These are phyloP conservation scores for Trichosurus vulpecula DNA, from an alignment of 2,797 vertebrate species.

Conservation along the genomic window DNA sequence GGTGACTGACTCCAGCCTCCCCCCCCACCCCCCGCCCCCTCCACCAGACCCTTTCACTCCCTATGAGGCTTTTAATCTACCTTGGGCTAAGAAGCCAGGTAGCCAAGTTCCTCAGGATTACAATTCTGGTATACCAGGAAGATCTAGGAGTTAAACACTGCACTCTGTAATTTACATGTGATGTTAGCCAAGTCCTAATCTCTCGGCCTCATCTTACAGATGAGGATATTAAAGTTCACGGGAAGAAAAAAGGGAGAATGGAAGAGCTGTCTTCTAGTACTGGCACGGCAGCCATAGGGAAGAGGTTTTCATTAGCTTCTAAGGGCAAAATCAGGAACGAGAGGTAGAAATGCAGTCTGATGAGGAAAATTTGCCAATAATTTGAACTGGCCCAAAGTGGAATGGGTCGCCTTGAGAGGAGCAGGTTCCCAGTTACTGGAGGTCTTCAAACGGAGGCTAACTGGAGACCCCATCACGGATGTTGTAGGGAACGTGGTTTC, in stretches of 20 bases:
- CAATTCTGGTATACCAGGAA: background rate
- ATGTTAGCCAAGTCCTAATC: background rate
- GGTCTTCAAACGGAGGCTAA: background rate
- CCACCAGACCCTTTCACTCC: background rate
- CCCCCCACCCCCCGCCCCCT: background rate
- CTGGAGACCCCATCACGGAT: background rate
- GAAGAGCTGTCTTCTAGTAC: background rate
- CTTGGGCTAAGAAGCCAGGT: background rate
- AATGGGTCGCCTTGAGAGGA: background rate
- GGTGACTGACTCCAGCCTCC: background rate
- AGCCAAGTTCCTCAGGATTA: background rate
- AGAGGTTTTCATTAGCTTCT: background rate
- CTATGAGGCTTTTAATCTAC: background rate
- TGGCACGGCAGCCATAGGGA: background rate
- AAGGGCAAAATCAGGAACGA: background rate
- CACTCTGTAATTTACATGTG: background rate
- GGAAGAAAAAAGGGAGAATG: background rate
- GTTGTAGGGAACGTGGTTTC: background rate
- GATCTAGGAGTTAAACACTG: background rate
- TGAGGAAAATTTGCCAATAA: background rate
- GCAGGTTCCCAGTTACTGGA: background rate
- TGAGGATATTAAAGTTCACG: background rate
- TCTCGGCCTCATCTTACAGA: background rate
- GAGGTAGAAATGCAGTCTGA: background rate
- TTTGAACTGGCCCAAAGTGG: background rate